Evolutionary conservation across 1,140 invertebrate genomes (phyloP).

Genomic region (Dreissena polymorpha): DNA sequence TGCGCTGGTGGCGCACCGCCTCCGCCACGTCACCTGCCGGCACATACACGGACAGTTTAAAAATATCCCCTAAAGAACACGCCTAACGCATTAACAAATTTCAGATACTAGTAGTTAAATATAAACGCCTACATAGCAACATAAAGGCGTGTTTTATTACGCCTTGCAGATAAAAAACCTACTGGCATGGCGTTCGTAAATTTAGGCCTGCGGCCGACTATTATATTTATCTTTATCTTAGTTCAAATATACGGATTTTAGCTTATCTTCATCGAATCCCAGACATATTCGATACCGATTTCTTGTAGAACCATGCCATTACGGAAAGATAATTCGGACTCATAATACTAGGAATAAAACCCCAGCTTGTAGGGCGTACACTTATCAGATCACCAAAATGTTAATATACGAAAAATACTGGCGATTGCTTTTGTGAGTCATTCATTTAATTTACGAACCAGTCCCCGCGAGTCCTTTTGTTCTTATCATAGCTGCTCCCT

Average conservation of each 20-base stretch:
- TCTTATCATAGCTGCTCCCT: slow-evolving; percentile 76
- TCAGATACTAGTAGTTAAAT: not conserved
- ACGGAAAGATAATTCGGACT: too few species aligned
- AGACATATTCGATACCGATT: not conserved
- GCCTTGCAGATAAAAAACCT: too few species aligned
- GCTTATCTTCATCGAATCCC: not conserved
- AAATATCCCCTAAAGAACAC: not conserved
- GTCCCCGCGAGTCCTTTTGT: slow-evolving; percentile 77
- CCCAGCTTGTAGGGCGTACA: too few species aligned
- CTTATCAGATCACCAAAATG: too few species aligned
- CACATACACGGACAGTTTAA: not conserved
- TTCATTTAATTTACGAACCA: slow-evolving; percentile 53
- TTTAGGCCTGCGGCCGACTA: not conserved
- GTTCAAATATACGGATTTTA: not conserved
- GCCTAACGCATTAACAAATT: not conserved
- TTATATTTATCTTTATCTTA: not conserved
- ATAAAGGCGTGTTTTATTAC: too few species aligned
- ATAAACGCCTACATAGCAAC: not conserved
- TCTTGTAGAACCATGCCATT: too few species aligned
- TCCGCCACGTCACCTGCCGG: slow-evolving; percentile 72
- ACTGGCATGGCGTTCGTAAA: too few species aligned
- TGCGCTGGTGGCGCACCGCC: slow-evolving; percentile 73
- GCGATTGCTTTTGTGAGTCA: too few species aligned
- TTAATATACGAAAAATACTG: too few species aligned
- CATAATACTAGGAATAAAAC: too few species aligned